A percentile compares a stretch with the other conserved stretches of the same genome.
Evolutionary conservation across 92 coral and sea anemone genomes (phyloP).

Genomic region (Meandrina meandrites): DNA sequence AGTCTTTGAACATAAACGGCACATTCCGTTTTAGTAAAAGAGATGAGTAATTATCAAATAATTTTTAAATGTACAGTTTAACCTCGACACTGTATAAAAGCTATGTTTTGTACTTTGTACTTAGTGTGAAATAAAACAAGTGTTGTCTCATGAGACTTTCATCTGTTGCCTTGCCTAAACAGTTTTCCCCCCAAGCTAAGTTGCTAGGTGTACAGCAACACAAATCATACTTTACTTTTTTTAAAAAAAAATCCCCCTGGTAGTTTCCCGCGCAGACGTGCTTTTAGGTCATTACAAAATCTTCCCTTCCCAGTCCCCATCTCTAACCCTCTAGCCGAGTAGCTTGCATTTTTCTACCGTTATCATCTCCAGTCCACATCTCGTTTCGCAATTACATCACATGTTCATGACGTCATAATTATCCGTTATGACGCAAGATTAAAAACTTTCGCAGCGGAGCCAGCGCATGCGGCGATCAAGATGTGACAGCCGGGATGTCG

Average conservation of each 20-base stretch:
- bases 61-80: not conserved
- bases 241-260: no score
- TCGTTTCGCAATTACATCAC: no score
- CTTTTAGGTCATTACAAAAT: no score
- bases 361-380: not conserved
- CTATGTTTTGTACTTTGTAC: not conserved
- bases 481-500: constrained; percentile 21
- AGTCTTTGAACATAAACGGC: not conserved
- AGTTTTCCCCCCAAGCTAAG: no score
- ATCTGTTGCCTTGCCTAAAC: no score
- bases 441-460: not conserved
- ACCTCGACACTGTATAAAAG: not conserved
- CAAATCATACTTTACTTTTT: no score
- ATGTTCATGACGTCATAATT: not conserved
- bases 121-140: constrained; percentile 1
- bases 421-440: constrained; percentile 6
- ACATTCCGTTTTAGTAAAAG: not conserved
- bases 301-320: no score
- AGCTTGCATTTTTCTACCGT: no score
- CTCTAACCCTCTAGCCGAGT: no score
- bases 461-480: not conserved
- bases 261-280: no score
- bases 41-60: not conserved
- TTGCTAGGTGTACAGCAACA: no score
- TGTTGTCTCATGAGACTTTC: no score